A percentile compares a stretch with the other conserved stretches of the same genome.
These are phyloP conservation scores for Ornithoptera alexandrae DNA, from an alignment of 2,888 invertebrate species.

Conservation along the genomic window DNA sequence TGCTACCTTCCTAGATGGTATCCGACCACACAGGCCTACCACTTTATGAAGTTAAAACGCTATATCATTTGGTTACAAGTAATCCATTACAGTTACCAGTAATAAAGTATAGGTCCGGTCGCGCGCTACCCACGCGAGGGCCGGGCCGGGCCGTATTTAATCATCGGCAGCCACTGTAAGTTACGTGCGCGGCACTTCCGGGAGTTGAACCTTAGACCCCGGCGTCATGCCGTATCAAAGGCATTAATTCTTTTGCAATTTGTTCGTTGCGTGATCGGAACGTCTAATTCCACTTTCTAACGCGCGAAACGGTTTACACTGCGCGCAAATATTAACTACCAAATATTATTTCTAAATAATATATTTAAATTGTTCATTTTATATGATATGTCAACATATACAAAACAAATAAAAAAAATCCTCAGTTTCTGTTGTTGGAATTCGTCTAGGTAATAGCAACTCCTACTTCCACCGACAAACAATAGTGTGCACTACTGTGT, in stretches of 20 bases:
- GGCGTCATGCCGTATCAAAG: slow-evolving; percentile 65
- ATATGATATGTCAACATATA: too few species aligned
- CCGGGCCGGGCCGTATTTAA: slow-evolving; percentile 33
- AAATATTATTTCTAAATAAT: slow-evolving; percentile 7
- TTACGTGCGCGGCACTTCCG: slow-evolving; percentile 41
- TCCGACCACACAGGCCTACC: too few species aligned
- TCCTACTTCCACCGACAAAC: too few species aligned
- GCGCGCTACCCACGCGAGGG: slow-evolving; percentile 9
- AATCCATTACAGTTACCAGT: too few species aligned
- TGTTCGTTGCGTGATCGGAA: slow-evolving; percentile 73
- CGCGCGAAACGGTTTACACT: slow-evolving; percentile 73
- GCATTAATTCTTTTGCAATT: slow-evolving; percentile 78
- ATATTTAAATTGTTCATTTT: not conserved
- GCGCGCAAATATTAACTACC: slow-evolving; percentile 39
- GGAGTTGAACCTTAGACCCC: slow-evolving; percentile 58
- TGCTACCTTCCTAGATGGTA: too few species aligned
- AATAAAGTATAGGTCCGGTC: too few species aligned
- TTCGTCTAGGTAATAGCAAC: too few species aligned
- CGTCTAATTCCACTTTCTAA: slow-evolving; percentile 75
- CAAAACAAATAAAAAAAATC: too few species aligned
- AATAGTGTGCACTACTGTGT: too few species aligned
- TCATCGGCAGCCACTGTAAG: slow-evolving; percentile 41
- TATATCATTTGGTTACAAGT: too few species aligned
- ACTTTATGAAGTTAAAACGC: too few species aligned
- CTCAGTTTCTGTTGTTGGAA: too few species aligned